Evolutionary conservation across 2,888 invertebrate species (phyloP).

Genomic region (Falcaria lacertinaria): DNA sequence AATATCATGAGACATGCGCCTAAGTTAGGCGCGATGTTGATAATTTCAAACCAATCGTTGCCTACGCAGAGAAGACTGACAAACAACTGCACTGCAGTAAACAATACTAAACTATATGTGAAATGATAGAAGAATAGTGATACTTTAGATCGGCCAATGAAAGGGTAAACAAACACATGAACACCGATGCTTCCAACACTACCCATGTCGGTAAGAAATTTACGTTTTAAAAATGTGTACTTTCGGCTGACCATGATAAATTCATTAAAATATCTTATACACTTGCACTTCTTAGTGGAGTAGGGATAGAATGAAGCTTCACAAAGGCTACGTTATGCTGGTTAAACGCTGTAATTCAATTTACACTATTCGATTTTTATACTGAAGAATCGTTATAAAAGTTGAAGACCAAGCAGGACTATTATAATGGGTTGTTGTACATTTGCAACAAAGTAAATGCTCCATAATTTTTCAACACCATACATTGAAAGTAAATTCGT

Average conservation of each 20-base stretch:
- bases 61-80: slow-evolving; percentile 38
- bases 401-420: too few relatives aligned
- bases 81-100: slow-evolving; percentile 43
- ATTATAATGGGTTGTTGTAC: too few relatives aligned
- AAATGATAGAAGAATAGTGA: slow-evolving; percentile 30
- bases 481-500: too few relatives aligned
- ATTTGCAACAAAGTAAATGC: too few relatives aligned
- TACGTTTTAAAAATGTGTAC: slow-evolving; percentile 23
- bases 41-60: slow-evolving; percentile 48
- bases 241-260: slow-evolving; percentile 17
- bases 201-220: slow-evolving; percentile 39
- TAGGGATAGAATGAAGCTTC: neutral
- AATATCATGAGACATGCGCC: slow-evolving; percentile 52
- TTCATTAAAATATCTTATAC: neutral
- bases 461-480: too few relatives aligned
- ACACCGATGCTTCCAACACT: slow-evolving; percentile 37
- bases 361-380: too few relatives aligned
- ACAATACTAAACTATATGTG: slow-evolving; percentile 28
- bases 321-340: neutral
- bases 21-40: slow-evolving; percentile 58
- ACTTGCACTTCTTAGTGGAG: neutral
- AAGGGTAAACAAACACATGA: slow-evolving; percentile 52
- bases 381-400: too few relatives aligned
- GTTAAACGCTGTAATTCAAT: too few relatives aligned
- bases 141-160: slow-evolving; percentile 34